Conservation (phyloP, 2,797 vertebrate species). For the Sebastes steindachneri region DNA sequence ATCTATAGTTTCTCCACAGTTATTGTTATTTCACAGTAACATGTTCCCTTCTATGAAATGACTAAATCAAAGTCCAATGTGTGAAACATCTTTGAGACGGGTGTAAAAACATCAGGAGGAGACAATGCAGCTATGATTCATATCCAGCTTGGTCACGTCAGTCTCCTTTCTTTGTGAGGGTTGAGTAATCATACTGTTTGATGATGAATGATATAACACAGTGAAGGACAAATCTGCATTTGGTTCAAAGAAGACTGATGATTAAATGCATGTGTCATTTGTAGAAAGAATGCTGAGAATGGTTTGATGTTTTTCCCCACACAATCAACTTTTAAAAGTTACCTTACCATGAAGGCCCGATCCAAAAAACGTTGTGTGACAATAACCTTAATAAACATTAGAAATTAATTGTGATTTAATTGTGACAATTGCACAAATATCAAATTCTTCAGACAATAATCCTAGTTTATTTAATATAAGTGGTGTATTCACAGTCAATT, state of each 20-base stretch:
- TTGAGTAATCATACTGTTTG: conserved; percentile 4
- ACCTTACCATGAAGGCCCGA: not conserved
- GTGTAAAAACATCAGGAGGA: conserved; percentile 4
- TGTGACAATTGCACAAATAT: not conserved
- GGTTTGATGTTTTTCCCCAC: not conserved
- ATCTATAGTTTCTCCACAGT: not conserved
- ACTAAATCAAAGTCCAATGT: not conserved
- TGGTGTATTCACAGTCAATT: not conserved
- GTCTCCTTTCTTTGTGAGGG: not conserved
- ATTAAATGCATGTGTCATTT: not conserved
- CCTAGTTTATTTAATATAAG: not conserved
- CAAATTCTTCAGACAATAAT: not conserved
- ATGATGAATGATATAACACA: not conserved
- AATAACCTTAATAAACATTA: not conserved
- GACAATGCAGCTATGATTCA: not conserved
- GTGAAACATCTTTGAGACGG: not conserved
- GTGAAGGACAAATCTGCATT: not conserved
- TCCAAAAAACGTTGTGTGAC: not conserved
- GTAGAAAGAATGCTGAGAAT: not conserved
- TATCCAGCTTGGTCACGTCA: not conserved
- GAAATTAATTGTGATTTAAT: not conserved
- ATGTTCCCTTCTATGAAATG: not conserved
- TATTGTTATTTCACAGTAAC: not conserved
- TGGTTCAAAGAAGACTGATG: not conserved
- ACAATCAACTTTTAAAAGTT: not conserved